Evolutionary conservation across 1,140 invertebrate species (phyloP).

Genomic region (Zaprionus lachaisei): DNA sequence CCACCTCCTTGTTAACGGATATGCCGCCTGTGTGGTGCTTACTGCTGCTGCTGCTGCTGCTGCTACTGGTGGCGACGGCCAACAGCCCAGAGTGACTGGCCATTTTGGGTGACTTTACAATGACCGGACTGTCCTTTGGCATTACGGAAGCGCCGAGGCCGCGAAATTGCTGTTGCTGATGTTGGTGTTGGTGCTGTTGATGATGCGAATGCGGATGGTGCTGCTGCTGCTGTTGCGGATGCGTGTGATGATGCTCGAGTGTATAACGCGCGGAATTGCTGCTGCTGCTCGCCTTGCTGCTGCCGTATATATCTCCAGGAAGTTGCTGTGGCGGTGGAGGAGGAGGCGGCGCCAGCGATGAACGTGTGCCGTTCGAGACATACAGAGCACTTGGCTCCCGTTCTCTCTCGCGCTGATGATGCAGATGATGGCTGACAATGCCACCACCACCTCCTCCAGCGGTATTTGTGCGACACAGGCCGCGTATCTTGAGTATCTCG

Average conservation of each 20-base stretch:
- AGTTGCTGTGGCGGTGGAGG: conserved; percentile 52
- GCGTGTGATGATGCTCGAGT: conserved; percentile 65
- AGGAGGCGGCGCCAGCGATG: conserved; percentile 50
- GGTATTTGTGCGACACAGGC: conserved; percentile 88
- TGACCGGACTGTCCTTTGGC: conserved; percentile 84
- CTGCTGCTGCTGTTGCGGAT: conserved; percentile 40
- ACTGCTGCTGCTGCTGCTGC: conserved; percentile 37
- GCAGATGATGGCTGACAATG: conserved; percentile 29
- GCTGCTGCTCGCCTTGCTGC: conserved; percentile 54
- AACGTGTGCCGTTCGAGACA: conserved; percentile 67
- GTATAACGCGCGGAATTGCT: conserved; percentile 56
- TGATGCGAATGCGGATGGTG: conserved; percentile 36
- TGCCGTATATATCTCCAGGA: conserved; percentile 57
- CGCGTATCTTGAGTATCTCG: conserved; percentile 91
- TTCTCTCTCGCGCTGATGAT: conserved; percentile 63
- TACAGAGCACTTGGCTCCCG: conserved; percentile 58
- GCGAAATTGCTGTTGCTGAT: conserved; percentile 71
- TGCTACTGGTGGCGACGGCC: conserved; percentile 60
- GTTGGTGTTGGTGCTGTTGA: conserved; percentile 46
- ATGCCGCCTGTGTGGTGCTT: conserved; percentile 57
- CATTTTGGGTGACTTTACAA: conserved; percentile 81
- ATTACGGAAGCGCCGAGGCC: conserved; percentile 79
- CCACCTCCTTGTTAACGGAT: conserved; percentile 81
- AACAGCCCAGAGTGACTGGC: conserved; percentile 63
- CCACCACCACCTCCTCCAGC: conserved; percentile 62